phyloP scores from a whole-genome alignment of 2,113 vertebrate genomes.

The Henicopernis longicauda region DNA sequence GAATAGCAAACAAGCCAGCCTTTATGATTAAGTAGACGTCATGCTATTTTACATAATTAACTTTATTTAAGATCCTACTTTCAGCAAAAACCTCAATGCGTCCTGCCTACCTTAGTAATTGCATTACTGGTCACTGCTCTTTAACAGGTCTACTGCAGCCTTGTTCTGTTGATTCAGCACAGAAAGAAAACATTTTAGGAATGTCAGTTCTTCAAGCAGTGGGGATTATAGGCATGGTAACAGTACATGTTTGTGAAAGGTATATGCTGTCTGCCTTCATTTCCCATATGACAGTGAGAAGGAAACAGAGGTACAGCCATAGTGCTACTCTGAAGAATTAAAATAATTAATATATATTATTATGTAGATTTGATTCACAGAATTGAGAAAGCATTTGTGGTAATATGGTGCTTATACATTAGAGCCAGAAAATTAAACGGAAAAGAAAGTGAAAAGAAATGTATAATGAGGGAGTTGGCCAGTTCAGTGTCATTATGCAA shows the following conservation, averaged over 20 bases:
- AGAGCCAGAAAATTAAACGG: background rate
- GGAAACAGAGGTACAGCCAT: background rate
- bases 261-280: background rate
- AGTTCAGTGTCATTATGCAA: background rate
- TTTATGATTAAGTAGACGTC: background rate
- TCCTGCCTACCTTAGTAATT: background rate
- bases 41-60: background rate
- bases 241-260: background rate
- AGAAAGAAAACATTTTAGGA: background rate
- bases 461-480: background rate
- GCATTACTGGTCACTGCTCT: background rate
- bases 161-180: background rate
- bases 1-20: background rate
- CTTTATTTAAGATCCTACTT: background rate
- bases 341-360: background rate
- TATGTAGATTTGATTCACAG: background rate
- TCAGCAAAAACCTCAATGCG: background rate
- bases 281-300: background rate
- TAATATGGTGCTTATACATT: background rate
- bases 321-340: background rate
- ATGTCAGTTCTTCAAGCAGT: background rate
- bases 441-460: constrained; percentile 13
- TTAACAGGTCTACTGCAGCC: background rate
- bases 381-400: background rate
- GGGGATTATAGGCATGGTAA: background rate